Evolutionary conservation across 2,888 invertebrate species (phyloP).

Genomic region (Cerastoderma edule): DNA sequence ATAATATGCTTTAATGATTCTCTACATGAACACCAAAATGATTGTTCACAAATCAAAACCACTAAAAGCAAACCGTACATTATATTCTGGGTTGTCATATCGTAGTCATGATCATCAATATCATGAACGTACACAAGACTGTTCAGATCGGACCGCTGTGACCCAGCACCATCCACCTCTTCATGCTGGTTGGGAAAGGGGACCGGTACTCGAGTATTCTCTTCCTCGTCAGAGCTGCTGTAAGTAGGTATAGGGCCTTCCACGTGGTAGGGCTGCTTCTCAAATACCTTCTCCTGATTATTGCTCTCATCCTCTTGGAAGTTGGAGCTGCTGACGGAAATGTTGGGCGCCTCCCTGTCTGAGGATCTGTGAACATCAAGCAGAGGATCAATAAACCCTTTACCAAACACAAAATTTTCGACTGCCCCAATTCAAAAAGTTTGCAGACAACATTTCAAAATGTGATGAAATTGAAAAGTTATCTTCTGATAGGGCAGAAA

Average conservation of each 20-base stretch:
- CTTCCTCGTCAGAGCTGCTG: slow-evolving; percentile 65
- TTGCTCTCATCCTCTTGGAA: slow-evolving; percentile 78
- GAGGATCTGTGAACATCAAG: too few relatives aligned
- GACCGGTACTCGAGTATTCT: slow-evolving; percentile 53
- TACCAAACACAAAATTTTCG: too few relatives aligned
- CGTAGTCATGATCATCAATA: slow-evolving; percentile 3
- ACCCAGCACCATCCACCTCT: slow-evolving; percentile 12
- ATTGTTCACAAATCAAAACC: neutral
- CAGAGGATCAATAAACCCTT: too few relatives aligned
- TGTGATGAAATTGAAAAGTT: too few relatives aligned
- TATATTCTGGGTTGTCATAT: slow-evolving; percentile 8
- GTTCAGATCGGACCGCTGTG: slow-evolving; percentile 22
- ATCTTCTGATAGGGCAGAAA: too few relatives aligned
- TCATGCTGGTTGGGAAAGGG: slow-evolving; percentile 5
- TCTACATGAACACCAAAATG: neutral
- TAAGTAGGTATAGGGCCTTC: slow-evolving; percentile 36
- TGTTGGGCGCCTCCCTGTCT: slow-evolving; percentile 24
- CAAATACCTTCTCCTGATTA: slow-evolving; percentile 74
- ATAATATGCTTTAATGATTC: neutral
- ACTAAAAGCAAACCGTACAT: slow-evolving; percentile 17
- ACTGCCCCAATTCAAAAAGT: too few relatives aligned
- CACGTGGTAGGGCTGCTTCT: slow-evolving; percentile 66
- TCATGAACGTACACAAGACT: slow-evolving; percentile 10
- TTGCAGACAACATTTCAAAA: too few relatives aligned
- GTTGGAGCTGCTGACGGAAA: slow-evolving; percentile 64